Conservation (phyloP, 1,140 invertebrate genomes). For the Papilio aristodemus region DNA sequence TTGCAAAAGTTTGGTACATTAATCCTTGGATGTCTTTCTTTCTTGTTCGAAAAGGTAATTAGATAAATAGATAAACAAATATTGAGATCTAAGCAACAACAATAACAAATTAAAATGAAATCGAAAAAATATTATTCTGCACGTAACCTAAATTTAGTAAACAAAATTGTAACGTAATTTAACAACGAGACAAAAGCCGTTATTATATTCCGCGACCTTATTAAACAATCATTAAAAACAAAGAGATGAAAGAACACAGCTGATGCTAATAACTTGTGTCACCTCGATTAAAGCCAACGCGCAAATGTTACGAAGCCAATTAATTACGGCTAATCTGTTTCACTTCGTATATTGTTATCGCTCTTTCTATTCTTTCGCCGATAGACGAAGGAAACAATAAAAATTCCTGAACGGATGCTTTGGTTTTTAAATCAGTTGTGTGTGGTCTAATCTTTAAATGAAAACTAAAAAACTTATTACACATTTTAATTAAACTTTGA, state of each 20-base stretch:
- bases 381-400: constrained; percentile 45
- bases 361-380: constrained; percentile 33
- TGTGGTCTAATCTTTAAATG: constrained; percentile 23
- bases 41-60: too few relatives aligned
- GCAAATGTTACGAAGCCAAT: constrained; percentile 43
- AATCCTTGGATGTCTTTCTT: too few relatives aligned
- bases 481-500: background rate
- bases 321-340: constrained; percentile 47
- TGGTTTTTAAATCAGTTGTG: constrained; percentile 34
- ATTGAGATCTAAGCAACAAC: too few relatives aligned
- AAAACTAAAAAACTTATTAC: background rate
- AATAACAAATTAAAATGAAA: too few relatives aligned
- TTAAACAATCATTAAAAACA: constrained; percentile 8
- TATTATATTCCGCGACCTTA: background rate
- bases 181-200: too few relatives aligned
- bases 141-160: too few relatives aligned
- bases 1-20: too few relatives aligned
- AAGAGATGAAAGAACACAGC: constrained; percentile 33
- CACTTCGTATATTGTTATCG: constrained; percentile 31
- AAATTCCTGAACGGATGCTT: constrained; percentile 47
- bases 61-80: too few relatives aligned
- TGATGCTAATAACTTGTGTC: constrained; percentile 41
- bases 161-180: too few relatives aligned
- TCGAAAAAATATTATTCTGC: too few relatives aligned
- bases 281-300: constrained; percentile 26